Conservation (phyloP, 2,888 invertebrate genomes). For the Timema cristinae region DNA sequence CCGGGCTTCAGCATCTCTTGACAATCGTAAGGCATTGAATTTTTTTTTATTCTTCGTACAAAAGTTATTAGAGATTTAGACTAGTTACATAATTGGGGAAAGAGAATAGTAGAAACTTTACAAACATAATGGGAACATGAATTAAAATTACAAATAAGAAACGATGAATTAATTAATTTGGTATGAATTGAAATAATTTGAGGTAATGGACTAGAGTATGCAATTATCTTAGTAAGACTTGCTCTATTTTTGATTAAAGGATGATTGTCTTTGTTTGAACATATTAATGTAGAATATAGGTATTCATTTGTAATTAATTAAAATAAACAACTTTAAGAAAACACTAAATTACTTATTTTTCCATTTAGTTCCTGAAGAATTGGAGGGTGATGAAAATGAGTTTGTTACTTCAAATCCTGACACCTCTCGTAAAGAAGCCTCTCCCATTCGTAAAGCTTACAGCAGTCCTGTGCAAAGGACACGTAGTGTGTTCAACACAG, state of each 20-base stretch:
- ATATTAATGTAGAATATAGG: no score
- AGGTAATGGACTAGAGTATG: background rate
- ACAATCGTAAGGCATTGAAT: slow-evolving; percentile 27
- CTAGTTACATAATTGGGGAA: no score
- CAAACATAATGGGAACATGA: background rate
- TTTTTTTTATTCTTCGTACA: no score
- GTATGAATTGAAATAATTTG: background rate
- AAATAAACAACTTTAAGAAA: background rate
- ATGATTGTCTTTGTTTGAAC: background rate
- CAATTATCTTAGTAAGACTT: background rate
- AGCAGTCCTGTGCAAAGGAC: slow-evolving; percentile 32
- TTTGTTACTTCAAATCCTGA: slow-evolving; percentile 17
- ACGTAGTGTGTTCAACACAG: slow-evolving; percentile 23
- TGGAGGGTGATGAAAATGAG: slow-evolving; percentile 39
- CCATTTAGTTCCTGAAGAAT: slow-evolving; percentile 49
- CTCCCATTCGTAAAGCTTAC: slow-evolving; percentile 28
- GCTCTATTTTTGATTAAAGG: background rate
- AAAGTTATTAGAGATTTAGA: no score
- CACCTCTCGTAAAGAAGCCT: slow-evolving; percentile 8
- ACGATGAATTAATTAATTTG: no score
- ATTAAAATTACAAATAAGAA: no score
- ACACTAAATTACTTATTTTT: background rate
- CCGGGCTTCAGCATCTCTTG: slow-evolving; percentile 27
- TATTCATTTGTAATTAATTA: background rate
- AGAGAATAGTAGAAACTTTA: no score